Evolutionary conservation across 2,888 invertebrate species (phyloP), one percentile per base, ranked within the genome.

Genomic region (Spisula solida): DNA sequence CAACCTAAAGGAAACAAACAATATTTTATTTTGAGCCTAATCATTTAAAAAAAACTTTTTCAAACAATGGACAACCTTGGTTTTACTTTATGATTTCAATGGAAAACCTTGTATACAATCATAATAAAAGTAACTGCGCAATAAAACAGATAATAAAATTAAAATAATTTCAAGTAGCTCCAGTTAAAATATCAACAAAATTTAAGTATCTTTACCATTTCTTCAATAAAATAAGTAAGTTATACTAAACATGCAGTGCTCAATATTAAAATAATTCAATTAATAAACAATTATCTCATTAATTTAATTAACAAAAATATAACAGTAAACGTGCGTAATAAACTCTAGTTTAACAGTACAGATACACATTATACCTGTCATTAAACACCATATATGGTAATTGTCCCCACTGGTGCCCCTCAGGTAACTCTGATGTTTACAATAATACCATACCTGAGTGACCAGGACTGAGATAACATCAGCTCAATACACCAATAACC

Each of bases 361-460:
- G 75, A 75, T 75, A 75, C 14, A 56, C 41, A 66, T 5, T 75
- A 75, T 18, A 75, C 75, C 75, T 75, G 75, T 31, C 25, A 81
- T 48, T 66, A 60, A 55, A 2, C 29, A 85, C 79, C 48, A 79
- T 34, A 86, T 86, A 81, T 20, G 51, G 81, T 85, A 79, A 60
- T 48, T 85, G 55, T 47, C 88, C 90, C 90, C 86, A 86, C 79
- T 75, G 66, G 55, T 12, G 84, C 90, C 90, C 80, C 88, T 78
- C 86, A 88, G 88, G 90, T 88, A 78, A 82, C 56, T 51, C 79
- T 79, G 85, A 85, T 82, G 85, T 85, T 88, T 88, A 88, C 85
- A 60, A 55, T 79, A 34, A 56, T 56, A 29, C 75, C 70, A 75
- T 70, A 84, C 75, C 75, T 75, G 84, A 84, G 47, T 84, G 84